Conservation (phyloP, 2,797 vertebrate genomes). For the Leptodactylus fallax region DNA sequence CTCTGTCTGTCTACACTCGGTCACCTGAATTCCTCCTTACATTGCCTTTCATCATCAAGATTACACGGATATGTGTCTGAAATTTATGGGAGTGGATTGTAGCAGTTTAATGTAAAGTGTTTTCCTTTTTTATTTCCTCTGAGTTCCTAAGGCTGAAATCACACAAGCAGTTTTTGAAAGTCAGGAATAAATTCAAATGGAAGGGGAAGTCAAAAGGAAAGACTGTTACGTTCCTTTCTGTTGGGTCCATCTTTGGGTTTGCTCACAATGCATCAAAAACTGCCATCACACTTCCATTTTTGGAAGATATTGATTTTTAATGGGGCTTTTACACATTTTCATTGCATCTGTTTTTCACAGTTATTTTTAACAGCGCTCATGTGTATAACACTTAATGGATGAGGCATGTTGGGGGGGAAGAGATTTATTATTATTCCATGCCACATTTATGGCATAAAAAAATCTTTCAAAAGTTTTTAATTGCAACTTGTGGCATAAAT, state of each 20-base stretch:
- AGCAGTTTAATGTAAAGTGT: not conserved
- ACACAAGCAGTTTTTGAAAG: not conserved
- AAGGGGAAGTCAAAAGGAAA: no score
- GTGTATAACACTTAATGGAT: no score
- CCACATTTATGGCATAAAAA: no score
- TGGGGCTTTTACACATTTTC: no score
- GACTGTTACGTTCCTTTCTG: not conserved
- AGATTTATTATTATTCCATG: no score
- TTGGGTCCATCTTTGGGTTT: not conserved
- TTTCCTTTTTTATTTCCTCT: not conserved
- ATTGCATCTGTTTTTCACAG: no score
- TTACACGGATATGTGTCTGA: constrained; percentile 16
- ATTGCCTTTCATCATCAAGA: constrained; percentile 32
- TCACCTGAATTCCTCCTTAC: constrained; percentile 39
- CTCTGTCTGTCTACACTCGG: constrained; percentile 25
- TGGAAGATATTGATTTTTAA: no score
- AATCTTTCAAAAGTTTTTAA: no score
- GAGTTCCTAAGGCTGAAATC: not conserved
- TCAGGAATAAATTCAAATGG: not conserved
- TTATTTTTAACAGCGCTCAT: no score
- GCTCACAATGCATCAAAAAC: not conserved
- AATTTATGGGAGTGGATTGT: constrained; percentile 17
- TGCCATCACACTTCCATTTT: no score
- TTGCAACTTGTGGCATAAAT: no score
- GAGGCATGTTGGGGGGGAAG: no score